Percentiles rank a stretch among this genome's conserved stretches.
Evolutionary conservation across 2,113 vertebrate species (phyloP).

Genomic region (Falcunculus frontatus): DNA sequence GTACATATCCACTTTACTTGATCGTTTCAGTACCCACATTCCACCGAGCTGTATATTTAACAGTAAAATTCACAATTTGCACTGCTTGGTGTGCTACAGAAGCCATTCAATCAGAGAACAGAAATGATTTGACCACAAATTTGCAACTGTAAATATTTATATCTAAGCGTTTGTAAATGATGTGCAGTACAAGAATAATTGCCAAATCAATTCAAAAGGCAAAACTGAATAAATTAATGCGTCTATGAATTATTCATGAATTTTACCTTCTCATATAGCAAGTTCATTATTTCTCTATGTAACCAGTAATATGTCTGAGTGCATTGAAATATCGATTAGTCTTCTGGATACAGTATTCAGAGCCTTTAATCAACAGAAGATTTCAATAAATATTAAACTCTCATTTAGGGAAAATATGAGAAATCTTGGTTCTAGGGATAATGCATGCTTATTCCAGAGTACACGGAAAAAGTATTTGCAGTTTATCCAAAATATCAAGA

Average conservation of each 20-base stretch:
- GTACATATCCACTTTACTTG: neutral
- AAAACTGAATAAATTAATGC: slow-evolving; percentile 55
- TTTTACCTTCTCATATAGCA: slow-evolving; percentile 34
- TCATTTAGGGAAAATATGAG: neutral
- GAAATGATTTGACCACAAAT: slow-evolving; percentile 30
- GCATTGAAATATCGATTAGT: slow-evolving; percentile 45
- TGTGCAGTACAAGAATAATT: slow-evolving; percentile 48
- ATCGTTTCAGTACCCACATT: neutral
- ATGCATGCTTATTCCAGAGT: neutral
- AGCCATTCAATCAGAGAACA: slow-evolving; percentile 18
- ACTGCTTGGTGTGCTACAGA: neutral
- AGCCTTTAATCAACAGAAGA: slow-evolving; percentile 44
- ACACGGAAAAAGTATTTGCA: neutral
- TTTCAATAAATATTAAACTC: slow-evolving; percentile 43
- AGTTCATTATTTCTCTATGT: slow-evolving; percentile 43
- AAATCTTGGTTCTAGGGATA: neutral
- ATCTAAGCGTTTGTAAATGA: slow-evolving; percentile 47
- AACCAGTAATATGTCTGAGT: slow-evolving; percentile 31
- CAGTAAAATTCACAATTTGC: slow-evolving; percentile 33
- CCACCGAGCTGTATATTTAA: neutral
- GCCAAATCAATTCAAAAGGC: slow-evolving; percentile 56
- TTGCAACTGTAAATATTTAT: slow-evolving; percentile 64
- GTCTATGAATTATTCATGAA: slow-evolving; percentile 43
- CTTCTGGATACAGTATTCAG: slow-evolving; percentile 14
- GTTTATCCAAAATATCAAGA: neutral